Evolutionary conservation across 2,888 invertebrate genomes (phyloP).

Genomic region (Thysanoteuthis rhombus): DNA sequence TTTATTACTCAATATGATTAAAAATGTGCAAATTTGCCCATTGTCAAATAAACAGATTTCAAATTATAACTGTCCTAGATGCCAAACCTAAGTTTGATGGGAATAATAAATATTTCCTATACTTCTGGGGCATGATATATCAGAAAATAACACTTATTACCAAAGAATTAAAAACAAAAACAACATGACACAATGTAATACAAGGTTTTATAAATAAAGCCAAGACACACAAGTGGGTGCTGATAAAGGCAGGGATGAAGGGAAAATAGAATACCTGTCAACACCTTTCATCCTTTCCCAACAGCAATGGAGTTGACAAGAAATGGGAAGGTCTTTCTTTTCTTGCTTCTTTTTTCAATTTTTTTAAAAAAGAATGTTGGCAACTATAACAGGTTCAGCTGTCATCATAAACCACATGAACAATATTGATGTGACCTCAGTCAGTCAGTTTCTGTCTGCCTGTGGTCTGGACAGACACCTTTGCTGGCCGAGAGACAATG

Average conservation of each 20-base stretch:
- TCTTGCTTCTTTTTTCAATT: neutral
- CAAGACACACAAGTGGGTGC: neutral
- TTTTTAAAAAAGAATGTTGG: neutral
- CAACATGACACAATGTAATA: too few relatives aligned
- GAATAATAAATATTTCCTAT: too few relatives aligned
- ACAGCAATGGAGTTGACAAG: neutral
- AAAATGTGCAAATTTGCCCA: too few relatives aligned
- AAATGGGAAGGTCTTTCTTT: neutral
- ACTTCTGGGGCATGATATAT: too few relatives aligned
- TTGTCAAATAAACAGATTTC: too few relatives aligned
- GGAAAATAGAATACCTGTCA: neutral
- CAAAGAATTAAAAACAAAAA: too few relatives aligned
- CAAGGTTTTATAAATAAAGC: too few relatives aligned
- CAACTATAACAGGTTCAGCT: neutral
- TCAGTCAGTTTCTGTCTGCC: neutral
- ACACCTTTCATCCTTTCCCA: neutral
- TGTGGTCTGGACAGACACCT: neutral
- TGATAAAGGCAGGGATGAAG: neutral
- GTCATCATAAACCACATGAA: neutral
- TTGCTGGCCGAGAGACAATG: neutral
- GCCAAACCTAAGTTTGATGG: too few relatives aligned
- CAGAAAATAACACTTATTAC: too few relatives aligned
- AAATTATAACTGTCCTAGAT: too few relatives aligned
- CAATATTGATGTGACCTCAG: conserved; percentile 12
- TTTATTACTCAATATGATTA: too few relatives aligned